Conservation (phyloP, 2,113 vertebrate species). For the Parotia lawesii region DNA sequence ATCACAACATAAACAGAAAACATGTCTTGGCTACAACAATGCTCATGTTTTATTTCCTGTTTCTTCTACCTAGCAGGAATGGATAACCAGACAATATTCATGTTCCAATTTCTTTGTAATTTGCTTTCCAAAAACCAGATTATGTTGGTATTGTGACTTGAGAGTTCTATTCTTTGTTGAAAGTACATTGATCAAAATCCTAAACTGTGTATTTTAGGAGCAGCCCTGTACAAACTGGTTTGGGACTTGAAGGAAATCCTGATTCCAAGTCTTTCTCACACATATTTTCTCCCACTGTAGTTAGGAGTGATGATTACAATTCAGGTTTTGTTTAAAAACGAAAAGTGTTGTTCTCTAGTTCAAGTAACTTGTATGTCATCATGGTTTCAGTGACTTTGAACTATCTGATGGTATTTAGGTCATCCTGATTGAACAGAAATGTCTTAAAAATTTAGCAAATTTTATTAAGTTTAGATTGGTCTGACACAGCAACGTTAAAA, state of each 20-base stretch:
- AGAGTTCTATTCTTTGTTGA: background rate
- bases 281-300: background rate
- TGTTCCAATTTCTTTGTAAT: background rate
- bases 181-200: background rate
- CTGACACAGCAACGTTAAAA: background rate
- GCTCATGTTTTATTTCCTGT: background rate
- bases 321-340: background rate
- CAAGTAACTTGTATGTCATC: background rate
- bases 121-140: background rate
- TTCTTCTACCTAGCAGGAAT: background rate
- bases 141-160: background rate
- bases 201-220: background rate
- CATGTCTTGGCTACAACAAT: background rate
- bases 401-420: background rate
- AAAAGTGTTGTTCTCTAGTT: background rate
- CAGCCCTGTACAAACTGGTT: fast-evolving
- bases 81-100: background rate
- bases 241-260: background rate
- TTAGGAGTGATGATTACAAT: background rate
- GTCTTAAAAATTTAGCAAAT: background rate
- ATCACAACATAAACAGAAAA: background rate
- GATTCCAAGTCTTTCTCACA: background rate
- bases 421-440: background rate
- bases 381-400: background rate
- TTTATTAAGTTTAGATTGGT: background rate